Base-by-base conservation (phyloP, 2,797 vertebrate species). In the Liasis olivaceus region DNA sequence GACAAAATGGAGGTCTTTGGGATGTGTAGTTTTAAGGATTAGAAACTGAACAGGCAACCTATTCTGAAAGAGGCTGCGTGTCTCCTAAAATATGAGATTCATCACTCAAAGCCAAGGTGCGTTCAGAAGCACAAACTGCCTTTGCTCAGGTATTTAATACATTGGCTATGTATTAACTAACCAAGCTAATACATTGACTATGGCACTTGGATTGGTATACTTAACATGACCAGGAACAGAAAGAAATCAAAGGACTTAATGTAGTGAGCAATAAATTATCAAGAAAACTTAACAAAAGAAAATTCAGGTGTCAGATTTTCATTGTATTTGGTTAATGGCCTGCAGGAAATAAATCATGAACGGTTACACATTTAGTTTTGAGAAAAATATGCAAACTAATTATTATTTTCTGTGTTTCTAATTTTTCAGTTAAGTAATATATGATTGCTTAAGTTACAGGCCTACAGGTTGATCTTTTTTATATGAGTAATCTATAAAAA, bases 231-330 rank as follows among this genome's bases (percentile, higher is more conserved):
- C 22, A 81, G 77, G 42, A 81, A 81, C 12, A 81, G 77, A 81
- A 81, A 81, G 42, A 81, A 81, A 81, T 81, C 77, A 81, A 81
- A 81, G 77, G 36, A 81, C 77, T 90, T 63, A 26, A 88, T 90
- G 94, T 72, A 8, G 88, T 85, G 94, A 92, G 90, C 94, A 96
- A 84, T 91, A 95, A 93, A 94, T 96, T 94, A 95, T 69, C 62
- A 91, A 91, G n/a, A 24, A 85, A 94, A 93, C 58, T 95, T 96
- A 94, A 28, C 94, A 96, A 96, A 96, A 93, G 20, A 90, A 94
- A 88, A 94, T 64, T 91, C 93, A 95, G 36, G 66, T 89, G 91
- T 92, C 92, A 96, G 91, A 94, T 56, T 95, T 66, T 96, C 93
- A 93, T 94, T 96, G 54, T 94, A 94, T 84, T 93, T 93, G 81